Evolutionary conservation across 2,113 vertebrate species (phyloP), one percentile per base, ranked within the genome.

Genomic region (Chaetops frenatus): DNA sequence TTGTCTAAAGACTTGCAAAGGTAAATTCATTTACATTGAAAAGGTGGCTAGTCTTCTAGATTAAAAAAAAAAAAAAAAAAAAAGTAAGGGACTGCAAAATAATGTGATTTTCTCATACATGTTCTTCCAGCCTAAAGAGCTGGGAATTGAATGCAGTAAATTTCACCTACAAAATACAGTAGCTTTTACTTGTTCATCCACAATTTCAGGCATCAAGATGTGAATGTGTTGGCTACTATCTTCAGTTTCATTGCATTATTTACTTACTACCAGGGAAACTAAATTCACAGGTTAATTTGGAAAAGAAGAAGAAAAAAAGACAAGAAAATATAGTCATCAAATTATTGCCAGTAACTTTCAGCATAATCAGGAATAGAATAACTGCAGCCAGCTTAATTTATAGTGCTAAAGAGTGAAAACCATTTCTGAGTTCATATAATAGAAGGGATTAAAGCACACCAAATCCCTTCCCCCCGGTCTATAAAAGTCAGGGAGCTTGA

Each of bases 401-500:
- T 88, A 81, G 86, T 25, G 29, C 86, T n/a, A 42, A 76, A 42
- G 79, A 94, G 65, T 94, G 76, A 88, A 93, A 96, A 74, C 88
- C 83, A 78, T 96, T 90, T 93, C 85, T 76, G 82, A 90, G 82
- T 94, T 96, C 92, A 74, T 77, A 76, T 85, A 95, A 91, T 83
- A 92, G 88, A 93, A 96, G 29, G 61, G 94, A 95, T 93, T 95
- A 90, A 94, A 96, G 90, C 80, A 90, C 78, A 96, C 88, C 86
- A 90, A 86, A 92, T 94, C 94, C 94, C 86, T 93, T 81, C 74
- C 88, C 86, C 92, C 81, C 21, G 15, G 82, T 90, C 95, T 94
- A 81, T 96, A 96, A 96, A 96, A 97, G 96, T 95, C 95, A 96
- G 48, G 51, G 82, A 96, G 92, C 92, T 93, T 95, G 95, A 97